Percentiles rank a stretch among this genome's conserved stretches.
Evolutionary conservation across 2,888 invertebrate species (phyloP).

Genomic region (Lithophane leautieri): DNA sequence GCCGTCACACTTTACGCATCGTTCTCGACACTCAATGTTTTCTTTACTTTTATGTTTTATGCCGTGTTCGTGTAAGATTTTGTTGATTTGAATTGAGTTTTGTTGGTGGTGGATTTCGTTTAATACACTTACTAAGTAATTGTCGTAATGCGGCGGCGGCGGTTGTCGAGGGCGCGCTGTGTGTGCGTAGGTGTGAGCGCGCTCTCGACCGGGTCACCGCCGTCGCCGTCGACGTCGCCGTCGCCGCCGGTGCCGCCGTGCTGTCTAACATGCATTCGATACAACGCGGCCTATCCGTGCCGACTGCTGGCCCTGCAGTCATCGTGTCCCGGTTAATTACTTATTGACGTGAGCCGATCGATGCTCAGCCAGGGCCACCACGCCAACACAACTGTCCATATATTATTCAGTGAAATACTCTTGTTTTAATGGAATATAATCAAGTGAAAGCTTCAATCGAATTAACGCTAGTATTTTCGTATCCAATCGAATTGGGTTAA

Average conservation of each 20-base stretch:
- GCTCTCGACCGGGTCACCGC: conserved; percentile 70
- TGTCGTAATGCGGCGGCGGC: conserved; percentile 65
- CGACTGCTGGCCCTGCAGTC: conserved; percentile 59
- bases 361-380: conserved; percentile 76
- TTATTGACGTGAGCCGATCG: conserved; percentile 73
- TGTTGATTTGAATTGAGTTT: conserved; percentile 89
- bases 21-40: conserved; percentile 89
- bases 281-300: conserved; percentile 41
- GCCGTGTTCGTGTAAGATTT: conserved; percentile 90
- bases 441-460: conserved; percentile 81
- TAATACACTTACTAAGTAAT: conserved; percentile 87
- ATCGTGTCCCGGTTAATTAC: conserved; percentile 72
- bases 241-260: conserved; percentile 70
- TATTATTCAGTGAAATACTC: conserved; percentile 80
- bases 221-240: conserved; percentile 60
- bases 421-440: conserved; percentile 82
- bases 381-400: conserved; percentile 77
- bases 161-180: conserved; percentile 79
- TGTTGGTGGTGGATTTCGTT: conserved; percentile 91
- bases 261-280: conserved; percentile 66
- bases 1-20: conserved; percentile 86
- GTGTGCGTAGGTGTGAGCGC: conserved; percentile 85
- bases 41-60: conserved; percentile 88
- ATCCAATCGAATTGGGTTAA: conserved; percentile 70
- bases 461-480: conserved; percentile 82